These are phyloP conservation scores for Sialis lutaria DNA, from an alignment of 2,888 invertebrate genomes.

Conservation along the genomic window DNA sequence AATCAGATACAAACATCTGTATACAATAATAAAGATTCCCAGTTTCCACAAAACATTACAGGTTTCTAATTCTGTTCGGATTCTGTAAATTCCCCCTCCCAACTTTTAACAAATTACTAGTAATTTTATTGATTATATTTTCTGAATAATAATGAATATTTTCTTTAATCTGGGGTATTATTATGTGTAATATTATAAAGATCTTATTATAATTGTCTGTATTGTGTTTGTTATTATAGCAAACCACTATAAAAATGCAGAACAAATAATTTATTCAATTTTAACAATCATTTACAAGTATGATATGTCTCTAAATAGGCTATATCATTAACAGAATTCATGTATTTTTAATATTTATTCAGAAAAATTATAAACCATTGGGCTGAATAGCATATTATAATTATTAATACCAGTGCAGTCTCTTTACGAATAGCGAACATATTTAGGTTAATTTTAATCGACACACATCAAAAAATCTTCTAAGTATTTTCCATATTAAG, in stretches of 20 bases:
- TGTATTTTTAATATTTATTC: neutral
- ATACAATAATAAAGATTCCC: too few relatives aligned
- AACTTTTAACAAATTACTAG: too few relatives aligned
- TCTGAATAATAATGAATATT: too few relatives aligned
- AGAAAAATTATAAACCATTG: neutral
- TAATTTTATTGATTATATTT: too few relatives aligned
- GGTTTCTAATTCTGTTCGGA: too few relatives aligned
- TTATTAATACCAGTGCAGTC: neutral
- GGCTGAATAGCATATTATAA: neutral
- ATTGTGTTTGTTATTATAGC: neutral
- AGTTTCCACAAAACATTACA: too few relatives aligned
- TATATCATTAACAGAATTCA: constrained; percentile 8
- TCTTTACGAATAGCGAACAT: neutral
- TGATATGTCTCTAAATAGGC: constrained; percentile 19
- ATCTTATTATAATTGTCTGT: neutral
- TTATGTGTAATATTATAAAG: too few relatives aligned
- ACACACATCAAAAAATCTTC: neutral
- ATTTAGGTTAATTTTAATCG: neutral
- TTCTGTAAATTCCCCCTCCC: too few relatives aligned
- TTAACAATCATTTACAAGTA: constrained; percentile 22
- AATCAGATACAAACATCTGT: too few relatives aligned
- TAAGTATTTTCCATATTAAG: too few relatives aligned
- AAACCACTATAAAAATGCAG: constrained; percentile 12
- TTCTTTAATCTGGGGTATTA: too few relatives aligned
- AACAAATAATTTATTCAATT: constrained; percentile 20